Evolutionary conservation across 2,797 vertebrate species (phyloP), one percentile per base, ranked within the genome.

Genomic region (Mycteria americana): DNA sequence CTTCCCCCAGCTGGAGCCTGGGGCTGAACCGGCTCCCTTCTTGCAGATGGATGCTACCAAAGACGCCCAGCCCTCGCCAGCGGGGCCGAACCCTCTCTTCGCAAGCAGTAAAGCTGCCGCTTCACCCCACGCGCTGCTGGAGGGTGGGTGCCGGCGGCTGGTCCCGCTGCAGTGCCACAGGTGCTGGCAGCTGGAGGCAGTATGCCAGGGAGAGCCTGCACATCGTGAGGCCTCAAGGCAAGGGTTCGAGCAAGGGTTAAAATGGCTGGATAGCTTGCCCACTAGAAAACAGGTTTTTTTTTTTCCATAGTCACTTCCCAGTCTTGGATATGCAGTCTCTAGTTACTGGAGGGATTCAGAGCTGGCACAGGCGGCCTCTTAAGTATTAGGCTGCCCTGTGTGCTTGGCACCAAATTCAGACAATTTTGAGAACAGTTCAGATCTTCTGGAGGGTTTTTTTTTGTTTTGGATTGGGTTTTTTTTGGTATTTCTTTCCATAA

Each of bases 321-420:
- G 81, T 48, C 72, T 86, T 76, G 65, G 41, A n/a, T 91, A 65
- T 75, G 48, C 39, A 43, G 79, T 89, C 74, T 95, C 85, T 56
- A 72, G 89, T 94, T 87, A 91, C 89, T 92, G 84, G 78, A 84
- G 86, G 92, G 95, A 96, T 93, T 89, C 89, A 82, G 87, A 85
- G 60, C 87, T 70, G 96, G 94, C 89, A 95, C 84, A 89, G 73
- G 64, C 64, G 30, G 53, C 27, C 31, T 87, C 37, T 85, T 84
- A 67, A 96, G 89, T 87, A 87, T 93, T 92, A 97, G 80, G 73
- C 76, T 77, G 51, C 92, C 91, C 93, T 92, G 87, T 93, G 77
- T 91, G 53, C 68, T 98, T 98, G 97, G 96, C 96, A 96, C 89
- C 67, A 92, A 92, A 97, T 95, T 97, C 91, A 97, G 96, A 97